Evolutionary conservation across 2,797 vertebrate species (phyloP).

Genomic region (Apogon hyalosoma): DNA sequence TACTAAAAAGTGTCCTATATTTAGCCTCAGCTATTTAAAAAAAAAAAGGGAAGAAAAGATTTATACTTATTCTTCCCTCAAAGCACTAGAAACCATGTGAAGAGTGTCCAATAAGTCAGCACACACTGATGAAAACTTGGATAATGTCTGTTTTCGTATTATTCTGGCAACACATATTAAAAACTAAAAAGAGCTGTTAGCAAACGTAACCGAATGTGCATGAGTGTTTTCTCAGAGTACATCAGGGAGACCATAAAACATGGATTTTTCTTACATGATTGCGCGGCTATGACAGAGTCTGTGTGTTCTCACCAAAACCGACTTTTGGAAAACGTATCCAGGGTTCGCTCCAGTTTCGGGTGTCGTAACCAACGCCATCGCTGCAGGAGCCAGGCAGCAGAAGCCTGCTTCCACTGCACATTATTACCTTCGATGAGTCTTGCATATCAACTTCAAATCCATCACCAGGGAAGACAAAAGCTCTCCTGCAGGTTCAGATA

Average conservation of each 20-base stretch:
- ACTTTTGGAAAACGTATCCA: constrained; percentile 39
- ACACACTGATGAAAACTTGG: background rate
- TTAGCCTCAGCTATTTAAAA: too few relatives aligned
- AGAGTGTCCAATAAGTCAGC: background rate
- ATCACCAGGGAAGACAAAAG: constrained; percentile 34
- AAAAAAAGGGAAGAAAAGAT: background rate
- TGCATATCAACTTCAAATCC: constrained; percentile 62
- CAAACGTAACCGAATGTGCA: background rate
- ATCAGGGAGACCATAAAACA: constrained; percentile 25
- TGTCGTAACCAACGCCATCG: constrained; percentile 35
- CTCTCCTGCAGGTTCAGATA: constrained; percentile 57
- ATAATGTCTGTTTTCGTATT: background rate
- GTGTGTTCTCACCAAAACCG: constrained; percentile 47
- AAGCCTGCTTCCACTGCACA: constrained; percentile 32
- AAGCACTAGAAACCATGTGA: background rate
- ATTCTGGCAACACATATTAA: too few relatives aligned
- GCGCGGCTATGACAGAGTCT: constrained; percentile 27
- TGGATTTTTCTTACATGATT: constrained; percentile 39
- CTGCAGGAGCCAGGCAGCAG: constrained; percentile 39
- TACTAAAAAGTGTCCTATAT: too few relatives aligned
- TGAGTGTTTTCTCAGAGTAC: constrained; percentile 6
- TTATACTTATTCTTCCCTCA: background rate
- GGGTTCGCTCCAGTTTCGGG: constrained; percentile 27
- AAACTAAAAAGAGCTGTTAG: background rate
- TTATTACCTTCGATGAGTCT: constrained; percentile 46